Conservation (phyloP, 2,797 vertebrate species). For the Xiphophorus birchmanni region DNA sequence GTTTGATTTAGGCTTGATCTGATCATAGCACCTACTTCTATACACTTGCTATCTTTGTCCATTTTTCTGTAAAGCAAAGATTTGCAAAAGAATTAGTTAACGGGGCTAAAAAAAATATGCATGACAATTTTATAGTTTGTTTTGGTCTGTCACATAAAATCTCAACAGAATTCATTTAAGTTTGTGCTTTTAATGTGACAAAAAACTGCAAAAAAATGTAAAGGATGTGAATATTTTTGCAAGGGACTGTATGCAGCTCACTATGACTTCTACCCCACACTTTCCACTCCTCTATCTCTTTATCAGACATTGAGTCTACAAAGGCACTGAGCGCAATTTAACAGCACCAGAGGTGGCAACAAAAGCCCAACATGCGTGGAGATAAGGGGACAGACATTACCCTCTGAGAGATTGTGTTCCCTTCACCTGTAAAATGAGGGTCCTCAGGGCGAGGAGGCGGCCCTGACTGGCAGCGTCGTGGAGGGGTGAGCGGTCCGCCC, state of each 20-base stretch:
- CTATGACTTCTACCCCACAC: not conserved
- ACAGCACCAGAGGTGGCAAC: slow-evolving; percentile 16
- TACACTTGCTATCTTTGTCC: not conserved
- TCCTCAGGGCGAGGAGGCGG: slow-evolving; percentile 91
- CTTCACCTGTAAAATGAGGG: slow-evolving; percentile 90
- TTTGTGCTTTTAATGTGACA: not conserved
- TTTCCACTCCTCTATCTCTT: slow-evolving; percentile 10
- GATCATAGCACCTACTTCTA: not conserved
- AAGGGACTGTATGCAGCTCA: not conserved
- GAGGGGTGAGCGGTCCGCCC: slow-evolving; percentile 93
- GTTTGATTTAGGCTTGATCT: not conserved
- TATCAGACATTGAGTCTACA: slow-evolving; percentile 17
- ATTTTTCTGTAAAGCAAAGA: not conserved
- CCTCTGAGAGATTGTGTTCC: slow-evolving; percentile 26
- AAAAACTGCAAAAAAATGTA: not conserved
- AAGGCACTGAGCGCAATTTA: slow-evolving; percentile 13
- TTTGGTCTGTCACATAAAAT: not conserved
- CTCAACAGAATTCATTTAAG: not conserved
- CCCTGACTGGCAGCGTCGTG: slow-evolving; percentile 95
- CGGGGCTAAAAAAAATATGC: not conserved
- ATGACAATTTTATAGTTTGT: not conserved
- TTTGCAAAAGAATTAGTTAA: not conserved
- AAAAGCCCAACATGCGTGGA: slow-evolving; percentile 15
- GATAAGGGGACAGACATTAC: slow-evolving; percentile 10
- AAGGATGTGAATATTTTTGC: not conserved